These are phyloP conservation scores for Eptesicus fuscus DNA, from an alignment of 2,113 vertebrate species.

Conservation along the genomic window DNA sequence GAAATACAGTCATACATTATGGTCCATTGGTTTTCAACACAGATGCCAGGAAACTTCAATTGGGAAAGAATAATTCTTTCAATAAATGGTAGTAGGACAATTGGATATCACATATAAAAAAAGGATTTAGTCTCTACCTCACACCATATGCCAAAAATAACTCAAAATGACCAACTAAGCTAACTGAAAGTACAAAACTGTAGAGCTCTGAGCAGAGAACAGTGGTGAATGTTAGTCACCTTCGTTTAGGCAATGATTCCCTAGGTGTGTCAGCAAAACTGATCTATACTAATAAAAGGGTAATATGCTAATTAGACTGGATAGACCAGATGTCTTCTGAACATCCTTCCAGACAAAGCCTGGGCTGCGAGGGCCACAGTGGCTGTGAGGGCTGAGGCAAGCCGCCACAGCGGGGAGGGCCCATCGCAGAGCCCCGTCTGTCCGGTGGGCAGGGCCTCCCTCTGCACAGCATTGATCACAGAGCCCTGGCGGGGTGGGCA, in stretches of 20 bases:
- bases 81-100: background rate
- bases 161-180: background rate
- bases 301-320: too few species aligned
- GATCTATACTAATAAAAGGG: too few species aligned
- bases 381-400: too few species aligned
- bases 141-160: background rate
- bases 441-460: too few species aligned
- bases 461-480: too few species aligned
- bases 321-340: too few species aligned
- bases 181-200: background rate
- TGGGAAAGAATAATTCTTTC: background rate
- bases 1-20: background rate
- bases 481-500: too few species aligned
- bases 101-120: background rate
- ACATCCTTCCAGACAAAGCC: too few species aligned
- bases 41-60: background rate
- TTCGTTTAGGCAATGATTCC: background rate
- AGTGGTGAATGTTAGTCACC: background rate
- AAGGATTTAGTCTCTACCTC: background rate
- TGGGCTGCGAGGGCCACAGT: too few species aligned
- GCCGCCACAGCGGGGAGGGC: too few species aligned
- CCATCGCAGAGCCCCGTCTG: too few species aligned
- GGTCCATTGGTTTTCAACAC: background rate
- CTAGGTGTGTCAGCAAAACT: background rate
- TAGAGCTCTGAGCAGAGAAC: background rate